These are phyloP conservation scores for Ophioninae sp. DNA, from an alignment of 2,888 invertebrate genomes.

Conservation along the genomic window DNA sequence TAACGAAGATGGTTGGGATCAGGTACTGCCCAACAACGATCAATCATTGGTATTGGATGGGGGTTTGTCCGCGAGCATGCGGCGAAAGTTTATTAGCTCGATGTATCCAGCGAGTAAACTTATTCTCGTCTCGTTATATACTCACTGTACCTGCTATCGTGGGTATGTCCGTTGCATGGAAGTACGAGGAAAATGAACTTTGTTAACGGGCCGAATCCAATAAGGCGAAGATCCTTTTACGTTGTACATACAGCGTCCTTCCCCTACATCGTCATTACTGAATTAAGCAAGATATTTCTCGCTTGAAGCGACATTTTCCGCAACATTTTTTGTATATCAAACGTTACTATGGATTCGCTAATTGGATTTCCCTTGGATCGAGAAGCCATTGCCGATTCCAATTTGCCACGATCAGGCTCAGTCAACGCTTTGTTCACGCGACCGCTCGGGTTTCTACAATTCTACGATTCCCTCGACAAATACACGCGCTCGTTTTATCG, in stretches of 20 bases:
- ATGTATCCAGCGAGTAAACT: not conserved
- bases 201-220: not conserved
- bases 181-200: not conserved
- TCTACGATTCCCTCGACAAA: not conserved
- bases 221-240: not conserved
- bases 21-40: not conserved
- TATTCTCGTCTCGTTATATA: not conserved
- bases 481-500: not conserved
- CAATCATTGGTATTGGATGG: not conserved
- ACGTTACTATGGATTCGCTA: not conserved
- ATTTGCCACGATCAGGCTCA: not conserved
- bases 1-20: not conserved
- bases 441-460: not conserved
- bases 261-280: not conserved
- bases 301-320: not conserved
- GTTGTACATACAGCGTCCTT: not conserved
- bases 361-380: not conserved
- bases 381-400: not conserved
- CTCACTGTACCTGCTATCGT: not conserved
- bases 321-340: not conserved
- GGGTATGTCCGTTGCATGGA: not conserved
- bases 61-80: not conserved
- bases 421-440: not conserved
- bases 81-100: not conserved
- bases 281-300: not conserved